Percentiles rank a stretch among this genome's conserved stretches.
phyloP scores from a whole-genome alignment of 2,888 invertebrate genomes.

The Hemicrepidius hirtus region DNA sequence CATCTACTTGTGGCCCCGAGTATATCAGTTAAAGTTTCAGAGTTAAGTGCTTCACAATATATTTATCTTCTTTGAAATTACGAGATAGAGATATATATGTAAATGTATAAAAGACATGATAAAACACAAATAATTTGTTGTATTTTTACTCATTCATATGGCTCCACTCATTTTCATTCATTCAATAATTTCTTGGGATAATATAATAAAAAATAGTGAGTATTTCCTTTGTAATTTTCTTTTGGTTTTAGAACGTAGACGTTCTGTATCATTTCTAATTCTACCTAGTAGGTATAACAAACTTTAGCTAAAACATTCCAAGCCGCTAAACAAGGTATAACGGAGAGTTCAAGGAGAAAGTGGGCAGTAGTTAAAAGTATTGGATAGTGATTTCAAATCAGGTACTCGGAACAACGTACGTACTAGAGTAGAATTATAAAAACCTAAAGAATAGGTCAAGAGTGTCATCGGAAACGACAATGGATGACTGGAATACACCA shows the following conservation, averaged over 20 bases:
- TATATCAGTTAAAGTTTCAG: no score
- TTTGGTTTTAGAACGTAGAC: background rate
- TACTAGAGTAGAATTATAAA: slow-evolving; percentile 44
- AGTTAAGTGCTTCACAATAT: no score
- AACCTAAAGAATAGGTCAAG: slow-evolving; percentile 46
- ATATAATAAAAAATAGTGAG: no score
- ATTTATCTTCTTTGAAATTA: no score
- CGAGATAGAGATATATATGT: no score
- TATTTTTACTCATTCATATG: no score
- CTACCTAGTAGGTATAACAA: slow-evolving; percentile 2
- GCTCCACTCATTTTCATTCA: no score
- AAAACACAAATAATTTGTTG: no score
- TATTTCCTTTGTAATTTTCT: no score
- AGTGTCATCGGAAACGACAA: slow-evolving; percentile 45
- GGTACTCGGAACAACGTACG: slow-evolving; percentile 30
- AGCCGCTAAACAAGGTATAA: slow-evolving; percentile 25
- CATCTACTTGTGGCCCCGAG: no score
- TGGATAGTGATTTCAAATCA: slow-evolving; percentile 39
- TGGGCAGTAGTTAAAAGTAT: slow-evolving; percentile 44
- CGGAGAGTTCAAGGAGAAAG: slow-evolving; percentile 44
- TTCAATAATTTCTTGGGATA: no score
- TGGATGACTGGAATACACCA: slow-evolving; percentile 34
- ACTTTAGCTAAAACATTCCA: slow-evolving; percentile 34
- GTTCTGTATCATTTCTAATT: slow-evolving; percentile 19
- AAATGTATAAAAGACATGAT: no score